These are phyloP conservation scores for Eidolon helvum DNA, from an alignment of 2,113 vertebrate genomes.

Conservation along the genomic window DNA sequence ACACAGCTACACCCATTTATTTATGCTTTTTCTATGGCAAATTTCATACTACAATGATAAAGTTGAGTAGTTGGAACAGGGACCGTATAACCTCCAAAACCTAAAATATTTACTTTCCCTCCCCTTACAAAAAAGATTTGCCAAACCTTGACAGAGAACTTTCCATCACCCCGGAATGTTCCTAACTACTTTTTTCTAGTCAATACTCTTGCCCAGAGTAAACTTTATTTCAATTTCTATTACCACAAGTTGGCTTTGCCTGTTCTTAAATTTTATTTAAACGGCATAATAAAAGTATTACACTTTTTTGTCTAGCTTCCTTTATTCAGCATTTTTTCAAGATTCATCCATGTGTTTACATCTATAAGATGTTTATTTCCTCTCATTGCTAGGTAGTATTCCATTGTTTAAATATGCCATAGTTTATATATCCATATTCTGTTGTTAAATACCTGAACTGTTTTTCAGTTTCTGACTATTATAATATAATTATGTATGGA, in stretches of 20 bases:
- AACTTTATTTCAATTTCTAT: not conserved
- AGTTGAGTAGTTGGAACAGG: not conserved
- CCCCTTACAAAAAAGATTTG: not conserved
- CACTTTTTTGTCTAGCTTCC: not conserved
- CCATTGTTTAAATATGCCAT: not conserved
- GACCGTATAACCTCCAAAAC: not conserved
- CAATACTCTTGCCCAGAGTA: not conserved
- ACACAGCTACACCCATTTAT: not conserved
- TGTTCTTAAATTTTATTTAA: constrained; percentile 27
- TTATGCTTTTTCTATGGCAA: not conserved
- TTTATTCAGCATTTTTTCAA: not conserved
- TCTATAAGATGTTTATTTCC: not conserved
- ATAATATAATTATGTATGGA: not conserved
- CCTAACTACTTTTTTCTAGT: not conserved
- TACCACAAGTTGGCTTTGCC: not conserved
- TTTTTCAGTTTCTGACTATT: constrained; percentile 33
- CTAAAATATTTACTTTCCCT: not conserved
- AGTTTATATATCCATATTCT: not conserved
- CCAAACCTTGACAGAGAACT: not conserved
- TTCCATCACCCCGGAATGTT: not conserved
- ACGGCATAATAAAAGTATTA: not conserved
- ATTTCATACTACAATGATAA: not conserved
- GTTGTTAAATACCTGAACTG: not conserved
- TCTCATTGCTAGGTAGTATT: not conserved
- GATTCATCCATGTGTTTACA: not conserved